phyloP scores from a whole-genome alignment of 2,888 invertebrate genomes.

The Euphydryas editha region DNA sequence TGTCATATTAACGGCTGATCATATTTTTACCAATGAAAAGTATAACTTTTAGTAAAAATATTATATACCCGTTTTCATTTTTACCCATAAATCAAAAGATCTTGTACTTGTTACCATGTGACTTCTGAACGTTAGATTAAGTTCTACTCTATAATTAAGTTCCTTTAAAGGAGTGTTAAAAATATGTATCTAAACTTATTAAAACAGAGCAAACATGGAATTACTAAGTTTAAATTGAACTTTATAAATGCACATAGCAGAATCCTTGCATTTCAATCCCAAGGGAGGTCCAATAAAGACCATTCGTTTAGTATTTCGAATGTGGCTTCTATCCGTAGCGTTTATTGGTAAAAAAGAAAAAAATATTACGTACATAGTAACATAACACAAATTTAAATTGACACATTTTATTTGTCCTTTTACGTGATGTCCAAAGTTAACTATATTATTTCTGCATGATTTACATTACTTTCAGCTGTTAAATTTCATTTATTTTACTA shows the following conservation, averaged over 20 bases:
- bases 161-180: neutral
- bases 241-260: conserved; percentile 18
- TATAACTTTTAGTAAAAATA: too few species aligned
- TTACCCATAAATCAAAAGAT: too few species aligned
- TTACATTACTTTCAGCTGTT: too few species aligned
- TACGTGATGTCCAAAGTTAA: too few species aligned
- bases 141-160: neutral
- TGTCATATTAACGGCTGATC: too few species aligned
- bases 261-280: conserved; percentile 17
- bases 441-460: too few species aligned
- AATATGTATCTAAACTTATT: neutral
- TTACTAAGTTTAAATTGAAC: conserved; percentile 18
- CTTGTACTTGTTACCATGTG: too few species aligned
- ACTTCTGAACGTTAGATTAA: too few species aligned
- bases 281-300: conserved; percentile 19
- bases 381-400: neutral
- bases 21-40: too few species aligned
- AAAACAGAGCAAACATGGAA: conserved; percentile 14
- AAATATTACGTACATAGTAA: too few species aligned
- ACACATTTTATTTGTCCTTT: neutral
- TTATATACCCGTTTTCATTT: too few species aligned
- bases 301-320: conserved; percentile 20
- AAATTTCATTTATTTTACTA: too few species aligned
- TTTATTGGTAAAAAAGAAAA: conserved; percentile 10
- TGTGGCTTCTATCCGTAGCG: conserved; percentile 2